phyloP scores from a whole-genome alignment of 2,888 invertebrate genomes.

The Nomada fabriciana region DNA sequence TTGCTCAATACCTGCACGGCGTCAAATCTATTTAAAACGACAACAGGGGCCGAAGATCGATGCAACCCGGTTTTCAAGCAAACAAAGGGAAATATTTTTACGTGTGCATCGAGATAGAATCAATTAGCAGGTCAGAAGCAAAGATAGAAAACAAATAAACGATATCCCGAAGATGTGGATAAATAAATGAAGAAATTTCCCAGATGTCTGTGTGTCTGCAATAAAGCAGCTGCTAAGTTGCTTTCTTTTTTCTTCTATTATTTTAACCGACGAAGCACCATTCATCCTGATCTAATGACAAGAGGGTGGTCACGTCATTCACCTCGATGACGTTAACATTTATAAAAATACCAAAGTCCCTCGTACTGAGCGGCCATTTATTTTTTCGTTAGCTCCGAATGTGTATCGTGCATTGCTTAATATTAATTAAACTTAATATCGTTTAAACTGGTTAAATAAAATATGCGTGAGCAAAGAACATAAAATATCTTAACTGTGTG shows the following conservation, averaged over 20 bases:
- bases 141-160: conserved; percentile 45
- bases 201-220: conserved; percentile 14
- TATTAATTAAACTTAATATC: not conserved
- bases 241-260: conserved; percentile 2
- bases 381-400: too few species aligned
- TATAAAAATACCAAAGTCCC: conserved; percentile 3
- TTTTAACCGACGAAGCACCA: conserved; percentile 6
- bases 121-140: conserved; percentile 16
- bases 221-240: conserved; percentile 13
- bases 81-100: conserved; percentile 17
- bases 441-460: not conserved
- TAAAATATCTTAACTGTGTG: too few species aligned
- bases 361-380: not conserved
- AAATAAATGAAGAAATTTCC: conserved; percentile 49
- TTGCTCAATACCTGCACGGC: not conserved
- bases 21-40: not conserved
- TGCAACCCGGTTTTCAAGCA: not conserved
- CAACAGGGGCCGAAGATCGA: not conserved
- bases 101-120: not conserved
- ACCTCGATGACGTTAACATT: conserved; percentile 22
- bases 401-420: not conserved
- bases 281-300: conserved; percentile 26
- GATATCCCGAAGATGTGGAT: conserved; percentile 30
- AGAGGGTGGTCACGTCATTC: not conserved
- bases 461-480: too few species aligned